Conservation (phyloP, 1,140 invertebrate genomes). For the Bombus ignitus region DNA sequence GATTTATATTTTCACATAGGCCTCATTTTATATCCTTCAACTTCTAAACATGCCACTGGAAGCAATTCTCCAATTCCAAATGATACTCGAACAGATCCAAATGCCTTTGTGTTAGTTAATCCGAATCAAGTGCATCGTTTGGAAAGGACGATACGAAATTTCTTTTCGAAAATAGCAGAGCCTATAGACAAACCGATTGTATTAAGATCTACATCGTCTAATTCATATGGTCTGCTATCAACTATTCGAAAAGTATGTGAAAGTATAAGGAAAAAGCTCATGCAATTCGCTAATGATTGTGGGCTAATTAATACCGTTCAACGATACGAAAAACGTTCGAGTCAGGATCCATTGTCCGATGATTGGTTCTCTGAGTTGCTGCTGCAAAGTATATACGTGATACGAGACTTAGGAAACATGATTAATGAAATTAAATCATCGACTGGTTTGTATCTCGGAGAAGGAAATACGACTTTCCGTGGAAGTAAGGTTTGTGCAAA, state of each 20-base stretch:
- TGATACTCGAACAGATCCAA: neutral
- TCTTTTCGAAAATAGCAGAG: conserved; percentile 29
- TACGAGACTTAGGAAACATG: conserved; percentile 44
- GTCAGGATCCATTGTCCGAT: conserved; percentile 18
- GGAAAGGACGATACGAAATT: conserved; percentile 37
- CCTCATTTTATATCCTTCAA: neutral
- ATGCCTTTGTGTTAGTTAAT: conserved; percentile 37
- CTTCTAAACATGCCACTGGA: neutral
- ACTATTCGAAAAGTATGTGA: conserved; percentile 45
- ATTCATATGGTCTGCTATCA: conserved; percentile 8
- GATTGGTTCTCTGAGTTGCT: conserved; percentile 47
- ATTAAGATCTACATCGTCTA: neutral
- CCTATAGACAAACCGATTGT: conserved; percentile 23
- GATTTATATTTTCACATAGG: neutral
- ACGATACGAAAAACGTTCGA: conserved; percentile 10
- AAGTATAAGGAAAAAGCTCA: conserved; percentile 22
- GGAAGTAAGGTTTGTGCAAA: conserved; percentile 25
- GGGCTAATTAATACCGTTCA: conserved; percentile 34
- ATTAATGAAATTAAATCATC: conserved; percentile 16
- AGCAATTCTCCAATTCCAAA: neutral
- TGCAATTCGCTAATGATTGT: conserved; percentile 9
- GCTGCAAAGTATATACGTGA: conserved; percentile 18
- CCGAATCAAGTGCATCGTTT: conserved; percentile 38
- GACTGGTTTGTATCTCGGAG: neutral
- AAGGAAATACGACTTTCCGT: neutral